Evolutionary conservation across 2,888 invertebrate genomes (phyloP), one percentile per base, ranked within the genome.

Genomic region (Tachystola acroxantha): DNA sequence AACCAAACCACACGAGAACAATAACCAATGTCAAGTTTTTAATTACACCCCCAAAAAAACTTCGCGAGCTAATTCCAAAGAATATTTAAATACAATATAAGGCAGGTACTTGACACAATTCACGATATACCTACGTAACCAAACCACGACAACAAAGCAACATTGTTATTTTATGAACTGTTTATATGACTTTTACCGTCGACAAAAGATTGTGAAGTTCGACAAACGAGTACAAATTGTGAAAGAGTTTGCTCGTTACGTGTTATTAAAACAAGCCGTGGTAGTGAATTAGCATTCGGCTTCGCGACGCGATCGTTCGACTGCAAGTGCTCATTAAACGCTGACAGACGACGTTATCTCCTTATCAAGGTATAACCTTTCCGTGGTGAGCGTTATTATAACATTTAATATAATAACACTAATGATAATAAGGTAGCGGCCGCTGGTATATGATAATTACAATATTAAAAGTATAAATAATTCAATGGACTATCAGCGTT

Each of bases 401-500:
- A 80, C 70, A 76, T 81, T 80, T 80, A 77, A 78, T 81, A 80
- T 79, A 74, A 80, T 81, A 82, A 80, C 78, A 71, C 67, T 70
- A 80, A 82, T 77, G 73, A 80, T 81, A 82, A 84, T 84, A 73
- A 84, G 79, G 64, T 67, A 64, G 71, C 60, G 59, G 62, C 58
- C 64, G 60, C 62, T 65, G 64, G 63, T 75, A 76, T 77, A 78
- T 79, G 73, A 80, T 84, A 82, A 84, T 84, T 80, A 80, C 73
- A 80, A 81, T 82, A 80, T 81, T 80, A 81, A 81, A 81, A 69
- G 71, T 76, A 84, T 85, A 85, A 85, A 86, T 86, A 84, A 86
- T 86, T 82, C 84, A 84, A 79, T 75, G 77, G 66, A 61, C 72
- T 77, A 82, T 82, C 77, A 75, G 64, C 70, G 67, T 55, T 73